Evolutionary conservation across 2,888 invertebrate genomes (phyloP), one percentile per base, ranked within the genome.

Genomic region (Apodemia hepburni): DNA sequence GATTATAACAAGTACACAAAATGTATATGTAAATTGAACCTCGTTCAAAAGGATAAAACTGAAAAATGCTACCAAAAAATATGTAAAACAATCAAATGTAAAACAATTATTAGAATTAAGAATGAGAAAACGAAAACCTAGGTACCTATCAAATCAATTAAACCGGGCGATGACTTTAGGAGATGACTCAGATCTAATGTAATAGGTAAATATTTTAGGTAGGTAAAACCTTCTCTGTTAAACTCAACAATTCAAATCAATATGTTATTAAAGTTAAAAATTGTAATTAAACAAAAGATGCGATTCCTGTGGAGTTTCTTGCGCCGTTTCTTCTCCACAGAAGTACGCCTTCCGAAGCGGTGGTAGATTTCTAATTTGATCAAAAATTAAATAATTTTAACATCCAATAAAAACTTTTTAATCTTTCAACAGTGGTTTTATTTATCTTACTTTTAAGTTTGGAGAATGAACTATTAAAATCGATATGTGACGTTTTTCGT

Each of bases 251-350:
- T 45, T 61, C 1, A 22, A 35, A 57, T 29, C 27, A 45, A 29
- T 17, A 17, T 11, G 17, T 42, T 4, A 33, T 18, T 6, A 2
- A 38, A 60, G 66, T 68, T 63, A 60, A 60, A 58, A 60, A 60
- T 58, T 51, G 64, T 68, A 22, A 64, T 65, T 45, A 59, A 38
- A 18, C 42, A 67, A 68, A 68, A 71, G 68, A 67, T 61, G 72
- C 71, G 73, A 69, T 72, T 17, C 71, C 68, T 68, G 69, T 72
- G 85, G 88, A 87, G 88, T 88, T 88, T 88, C 86, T 87, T 87
- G 77, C 73, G 73, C 85, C 85, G 85, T 77, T 85, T 88, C 87
- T 88, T 88, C 87, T 88, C 87, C 73, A 72, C 68, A 81, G 85
- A 76, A 71, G 84, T 72, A 75, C 74, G 80, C 79, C 76, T 84